Evolutionary conservation across 1,140 invertebrate genomes (phyloP).

Genomic region (Bombus soroeensis): DNA sequence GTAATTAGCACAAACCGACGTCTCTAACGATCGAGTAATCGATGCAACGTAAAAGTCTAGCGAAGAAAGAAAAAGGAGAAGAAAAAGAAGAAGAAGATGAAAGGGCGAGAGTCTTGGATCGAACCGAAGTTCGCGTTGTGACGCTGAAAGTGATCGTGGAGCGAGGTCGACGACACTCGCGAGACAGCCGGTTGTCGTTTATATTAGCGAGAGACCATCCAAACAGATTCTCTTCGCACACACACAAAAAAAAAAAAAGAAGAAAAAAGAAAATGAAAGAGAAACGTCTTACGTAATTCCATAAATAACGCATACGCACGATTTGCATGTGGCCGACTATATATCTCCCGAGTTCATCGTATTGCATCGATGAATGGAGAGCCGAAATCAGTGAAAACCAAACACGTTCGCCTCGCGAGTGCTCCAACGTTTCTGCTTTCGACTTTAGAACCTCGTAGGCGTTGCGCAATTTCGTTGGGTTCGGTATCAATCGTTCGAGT

Average conservation of each 20-base stretch:
- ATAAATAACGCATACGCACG: conserved; percentile 62
- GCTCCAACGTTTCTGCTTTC: not conserved
- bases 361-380: conserved; percentile 35
- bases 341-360: conserved; percentile 59
- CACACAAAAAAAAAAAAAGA: not conserved
- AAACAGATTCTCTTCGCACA: not conserved
- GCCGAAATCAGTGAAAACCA: conserved; percentile 49
- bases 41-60: not conserved
- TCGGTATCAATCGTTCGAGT: not conserved
- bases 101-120: not conserved
- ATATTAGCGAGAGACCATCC: not conserved
- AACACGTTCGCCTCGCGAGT: not conserved
- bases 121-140: not conserved
- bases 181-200: not conserved
- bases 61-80: too few relatives aligned
- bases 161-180: conserved; percentile 27
- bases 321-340: conserved; percentile 50
- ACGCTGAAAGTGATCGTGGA: conserved; percentile 7
- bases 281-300: conserved; percentile 56
- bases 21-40: not conserved
- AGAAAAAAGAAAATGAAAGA: not conserved
- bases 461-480: not conserved
- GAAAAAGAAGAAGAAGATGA: not conserved
- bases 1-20: too few relatives aligned
- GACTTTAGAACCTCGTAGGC: not conserved